A percentile compares a stretch with the other conserved stretches of the same genome.
These are phyloP conservation scores for Spodoptera picta DNA, from an alignment of 2,888 invertebrate genomes.

Conservation along the genomic window DNA sequence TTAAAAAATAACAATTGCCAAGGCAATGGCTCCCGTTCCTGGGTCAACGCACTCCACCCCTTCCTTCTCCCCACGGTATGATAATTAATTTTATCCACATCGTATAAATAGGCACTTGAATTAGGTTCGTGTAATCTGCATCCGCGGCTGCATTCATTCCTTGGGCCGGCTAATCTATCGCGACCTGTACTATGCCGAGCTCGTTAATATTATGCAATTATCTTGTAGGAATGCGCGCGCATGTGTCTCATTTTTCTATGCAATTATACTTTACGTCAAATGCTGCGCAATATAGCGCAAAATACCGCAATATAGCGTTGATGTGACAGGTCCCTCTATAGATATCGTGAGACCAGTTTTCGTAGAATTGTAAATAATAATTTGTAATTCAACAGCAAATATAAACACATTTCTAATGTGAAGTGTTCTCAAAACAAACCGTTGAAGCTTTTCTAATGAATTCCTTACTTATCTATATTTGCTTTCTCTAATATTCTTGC, in stretches of 20 bases:
- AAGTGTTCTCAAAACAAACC: slow-evolving; percentile 43
- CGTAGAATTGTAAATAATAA: slow-evolving; percentile 35
- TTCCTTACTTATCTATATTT: slow-evolving; percentile 43
- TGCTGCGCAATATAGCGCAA: neutral
- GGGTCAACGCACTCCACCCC: slow-evolving; percentile 63
- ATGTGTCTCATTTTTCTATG: slow-evolving; percentile 27
- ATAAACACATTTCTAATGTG: slow-evolving; percentile 41
- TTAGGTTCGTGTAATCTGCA: slow-evolving; percentile 46
- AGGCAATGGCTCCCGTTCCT: slow-evolving; percentile 57
- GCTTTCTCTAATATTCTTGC: slow-evolving; percentile 39
- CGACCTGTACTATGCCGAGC: slow-evolving; percentile 25
- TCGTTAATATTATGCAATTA: slow-evolving; percentile 30
- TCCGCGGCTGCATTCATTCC: slow-evolving; percentile 29
- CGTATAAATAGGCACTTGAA: slow-evolving; percentile 56
- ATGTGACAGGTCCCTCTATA: slow-evolving; percentile 12
- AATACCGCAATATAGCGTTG: slow-evolving; percentile 16
- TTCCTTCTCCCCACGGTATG: slow-evolving; percentile 61
- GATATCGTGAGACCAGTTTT: slow-evolving; percentile 13
- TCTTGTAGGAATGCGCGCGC: slow-evolving; percentile 29
- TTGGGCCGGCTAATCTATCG: slow-evolving; percentile 36
- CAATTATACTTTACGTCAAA: slow-evolving; percentile 19
- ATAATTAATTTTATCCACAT: slow-evolving; percentile 65
- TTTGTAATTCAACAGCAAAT: slow-evolving; percentile 36
- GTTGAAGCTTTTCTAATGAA: slow-evolving; percentile 39
- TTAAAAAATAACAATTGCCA: slow-evolving; percentile 59